phyloP scores from a whole-genome alignment of 2,888 invertebrate genomes.

The Himalopsyche kuldschensis region DNA sequence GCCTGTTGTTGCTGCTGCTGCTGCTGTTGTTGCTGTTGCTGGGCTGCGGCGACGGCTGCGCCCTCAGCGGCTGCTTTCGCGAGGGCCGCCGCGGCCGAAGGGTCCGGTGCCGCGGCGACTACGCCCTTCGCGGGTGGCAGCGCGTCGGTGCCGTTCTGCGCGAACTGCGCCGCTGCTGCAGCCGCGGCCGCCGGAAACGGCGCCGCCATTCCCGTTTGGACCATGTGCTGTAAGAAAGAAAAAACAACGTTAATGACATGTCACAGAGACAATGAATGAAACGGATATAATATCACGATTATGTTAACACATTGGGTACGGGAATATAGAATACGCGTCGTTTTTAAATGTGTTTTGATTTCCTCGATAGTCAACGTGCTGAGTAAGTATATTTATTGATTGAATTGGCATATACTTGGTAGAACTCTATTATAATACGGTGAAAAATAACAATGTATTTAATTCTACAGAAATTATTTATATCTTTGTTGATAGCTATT shows the following conservation, averaged over 20 bases:
- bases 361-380: too few species aligned
- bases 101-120: slow-evolving; percentile 47
- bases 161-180: slow-evolving; percentile 52
- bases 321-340: too few species aligned
- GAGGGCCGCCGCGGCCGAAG: slow-evolving; percentile 55
- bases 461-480: too few species aligned
- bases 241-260: background rate
- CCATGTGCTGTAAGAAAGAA: slow-evolving; percentile 80
- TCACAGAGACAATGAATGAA: too few species aligned
- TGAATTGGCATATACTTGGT: too few species aligned
- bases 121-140: slow-evolving; percentile 64
- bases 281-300: too few species aligned
- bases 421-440: too few species aligned
- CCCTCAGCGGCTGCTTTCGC: slow-evolving; percentile 53
- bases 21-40: slow-evolving; percentile 58
- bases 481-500: too few species aligned
- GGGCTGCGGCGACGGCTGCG: slow-evolving; percentile 52
- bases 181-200: slow-evolving; percentile 70
- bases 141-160: slow-evolving; percentile 54
- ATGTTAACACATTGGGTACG: too few species aligned
- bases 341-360: too few species aligned
- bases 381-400: too few species aligned
- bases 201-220: slow-evolving; percentile 85
- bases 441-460: too few species aligned
- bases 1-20: slow-evolving; percentile 50